Evolutionary conservation across 2,113 vertebrate species (phyloP), one percentile per base, ranked within the genome.

Genomic region (Emydura subglobosa): DNA sequence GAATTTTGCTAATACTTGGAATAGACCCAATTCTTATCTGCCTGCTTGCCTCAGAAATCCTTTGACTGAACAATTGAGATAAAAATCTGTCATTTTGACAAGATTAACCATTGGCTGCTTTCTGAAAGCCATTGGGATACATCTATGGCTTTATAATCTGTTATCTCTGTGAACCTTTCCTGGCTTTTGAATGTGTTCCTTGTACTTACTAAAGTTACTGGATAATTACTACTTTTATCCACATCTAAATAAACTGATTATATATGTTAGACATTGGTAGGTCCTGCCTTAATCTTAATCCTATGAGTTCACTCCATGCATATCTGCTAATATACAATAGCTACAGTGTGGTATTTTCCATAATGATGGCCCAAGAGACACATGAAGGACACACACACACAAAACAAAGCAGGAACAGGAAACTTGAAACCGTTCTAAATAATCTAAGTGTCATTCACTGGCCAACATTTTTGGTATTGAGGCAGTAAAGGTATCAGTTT

Each of bases 181-280:
- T 12, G 7, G 2, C 11, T 89, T 95, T 90, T 85, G 50, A 91
- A 89, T 79, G 53, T 6, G 5, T 89, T 97, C 53, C 42, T 90
- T 86, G 25, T 87, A 86, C 86, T 93, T 92, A 87, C 55, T 14
- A 85, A 87, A 31, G 8, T 88, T 83, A 85, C 0, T 25, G 8
- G 76, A 93, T 86, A 96, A 96, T 95, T 97, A 92, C 80, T 78
- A 79, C 8, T 96, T 98, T 97, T 92, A 97, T 87, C 92, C n/a
- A 54, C 61, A 74, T 95, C 95, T 96, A 97, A 97, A 97, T 74
- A 95, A 59, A 80, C 55, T 86, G 82, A 93, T 97, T 93, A 91
- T 76, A 47, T 88, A 42, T 94, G 51, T 94, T 90, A 92, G 44
- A 92, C 86, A 90, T 34, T 76, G 34, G 5, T 76, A 91, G 14